Percentiles rank a stretch among this genome's conserved stretches.
phyloP scores from a whole-genome alignment of 2,113 vertebrate species.

The Osmerus mordax region DNA sequence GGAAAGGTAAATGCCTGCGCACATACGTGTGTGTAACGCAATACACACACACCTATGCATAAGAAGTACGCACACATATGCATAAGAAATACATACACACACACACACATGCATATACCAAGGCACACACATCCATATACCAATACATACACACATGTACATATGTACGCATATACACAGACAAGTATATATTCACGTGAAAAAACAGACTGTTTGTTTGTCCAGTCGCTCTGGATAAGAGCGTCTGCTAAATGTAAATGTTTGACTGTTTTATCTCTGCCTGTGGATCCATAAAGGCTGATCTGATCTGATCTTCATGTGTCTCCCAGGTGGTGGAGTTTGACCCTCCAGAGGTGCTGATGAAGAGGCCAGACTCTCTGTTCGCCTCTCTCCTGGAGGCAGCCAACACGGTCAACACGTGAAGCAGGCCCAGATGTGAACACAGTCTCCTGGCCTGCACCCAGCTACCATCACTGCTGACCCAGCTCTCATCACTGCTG shows the following conservation, averaged over 20 bases:
- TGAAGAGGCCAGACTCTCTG: conserved; percentile 69
- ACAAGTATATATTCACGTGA: not conserved
- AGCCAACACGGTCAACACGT: conserved; percentile 63
- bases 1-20: conserved; percentile 68
- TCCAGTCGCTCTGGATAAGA: too few relatives aligned
- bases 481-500: too few relatives aligned
- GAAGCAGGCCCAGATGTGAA: not conserved
- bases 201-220: too few relatives aligned
- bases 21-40: not conserved
- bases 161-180: not conserved
- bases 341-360: conserved; percentile 72
- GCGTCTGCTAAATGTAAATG: too few relatives aligned
- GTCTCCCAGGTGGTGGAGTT: conserved; percentile 73
- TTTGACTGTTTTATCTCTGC: too few relatives aligned
- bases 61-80: not conserved
- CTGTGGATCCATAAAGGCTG: too few relatives aligned
- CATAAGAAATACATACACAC: not conserved
- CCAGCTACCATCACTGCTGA: too few relatives aligned
- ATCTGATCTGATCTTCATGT: conserved; percentile 5
- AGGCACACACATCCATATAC: not conserved
- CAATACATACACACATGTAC: not conserved
- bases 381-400: conserved; percentile 74
- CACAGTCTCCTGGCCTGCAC: not conserved
- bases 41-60: not conserved
- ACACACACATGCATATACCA: not conserved